phyloP scores from a whole-genome alignment of 2,113 vertebrate genomes.

The Heterotis niloticus region DNA sequence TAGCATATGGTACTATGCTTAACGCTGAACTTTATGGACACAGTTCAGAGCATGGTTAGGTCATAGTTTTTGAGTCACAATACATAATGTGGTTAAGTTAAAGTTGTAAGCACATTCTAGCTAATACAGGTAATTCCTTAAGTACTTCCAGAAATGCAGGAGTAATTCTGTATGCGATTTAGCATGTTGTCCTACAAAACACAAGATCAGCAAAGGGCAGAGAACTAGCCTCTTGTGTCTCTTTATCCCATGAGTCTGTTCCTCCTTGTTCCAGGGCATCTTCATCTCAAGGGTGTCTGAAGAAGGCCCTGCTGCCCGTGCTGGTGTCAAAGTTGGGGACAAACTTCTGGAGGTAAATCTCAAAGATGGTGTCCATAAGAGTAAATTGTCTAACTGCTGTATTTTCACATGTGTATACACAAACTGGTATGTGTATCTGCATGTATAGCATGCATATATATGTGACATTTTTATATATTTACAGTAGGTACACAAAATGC shows the following conservation, averaged over 20 bases:
- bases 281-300: slow-evolving; percentile 97
- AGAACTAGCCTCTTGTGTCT: background rate
- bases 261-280: slow-evolving; percentile 72
- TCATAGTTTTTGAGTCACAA: too few relatives aligned
- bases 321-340: slow-evolving; percentile 92
- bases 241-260: background rate
- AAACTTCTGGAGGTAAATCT: slow-evolving; percentile 83
- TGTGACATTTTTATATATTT: background rate
- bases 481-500: background rate
- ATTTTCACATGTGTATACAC: background rate
- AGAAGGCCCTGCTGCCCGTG: slow-evolving; percentile 87
- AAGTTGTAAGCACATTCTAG: too few relatives aligned
- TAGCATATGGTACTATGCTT: too few relatives aligned
- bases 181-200: background rate
- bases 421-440: background rate
- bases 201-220: background rate
- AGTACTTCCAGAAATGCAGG: too few relatives aligned
- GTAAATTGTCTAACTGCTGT: background rate
- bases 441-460: background rate
- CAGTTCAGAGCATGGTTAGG: too few relatives aligned
- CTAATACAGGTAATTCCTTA: too few relatives aligned
- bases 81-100: too few relatives aligned
- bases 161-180: background rate
- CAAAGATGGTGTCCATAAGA: background rate
- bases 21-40: too few relatives aligned